Conservation (phyloP, 2,888 invertebrate genomes). For the Diarsia mendica region DNA sequence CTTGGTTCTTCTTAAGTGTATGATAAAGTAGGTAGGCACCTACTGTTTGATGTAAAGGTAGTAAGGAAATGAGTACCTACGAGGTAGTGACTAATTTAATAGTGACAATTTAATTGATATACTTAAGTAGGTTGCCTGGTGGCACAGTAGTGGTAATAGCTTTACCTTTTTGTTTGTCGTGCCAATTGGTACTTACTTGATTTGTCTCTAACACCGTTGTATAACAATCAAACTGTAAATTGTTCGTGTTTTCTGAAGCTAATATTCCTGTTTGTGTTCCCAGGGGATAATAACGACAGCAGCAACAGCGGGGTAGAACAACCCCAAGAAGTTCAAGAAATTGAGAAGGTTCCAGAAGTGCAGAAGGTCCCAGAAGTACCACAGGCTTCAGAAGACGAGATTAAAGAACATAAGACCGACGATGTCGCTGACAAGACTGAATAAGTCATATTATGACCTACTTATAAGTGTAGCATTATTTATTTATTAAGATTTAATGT, state of each 20-base stretch:
- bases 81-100: neutral
- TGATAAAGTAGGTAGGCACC: neutral
- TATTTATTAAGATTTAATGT: constrained; percentile 68
- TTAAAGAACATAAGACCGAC: constrained; percentile 65
- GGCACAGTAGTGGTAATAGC: neutral
- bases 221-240: neutral
- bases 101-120: neutral
- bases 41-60: neutral
- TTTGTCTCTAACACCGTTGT: constrained; percentile 36
- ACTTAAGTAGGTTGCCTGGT: no score
- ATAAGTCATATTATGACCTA: constrained; percentile 80
- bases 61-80: neutral
- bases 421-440: constrained; percentile 80
- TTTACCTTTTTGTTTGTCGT: neutral
- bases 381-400: constrained; percentile 63
- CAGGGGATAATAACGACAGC: constrained; percentile 81
- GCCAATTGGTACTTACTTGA: neutral
- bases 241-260: neutral
- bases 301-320: constrained; percentile 73
- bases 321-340: constrained; percentile 55
- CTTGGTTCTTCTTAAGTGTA: constrained; percentile 1
- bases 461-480: constrained; percentile 69
- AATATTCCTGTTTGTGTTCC: constrained; percentile 53
- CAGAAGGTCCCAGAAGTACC: constrained; percentile 59
- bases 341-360: constrained; percentile 59